Conservation (phyloP, 2,113 vertebrate species). For the Chionis minor region DNA sequence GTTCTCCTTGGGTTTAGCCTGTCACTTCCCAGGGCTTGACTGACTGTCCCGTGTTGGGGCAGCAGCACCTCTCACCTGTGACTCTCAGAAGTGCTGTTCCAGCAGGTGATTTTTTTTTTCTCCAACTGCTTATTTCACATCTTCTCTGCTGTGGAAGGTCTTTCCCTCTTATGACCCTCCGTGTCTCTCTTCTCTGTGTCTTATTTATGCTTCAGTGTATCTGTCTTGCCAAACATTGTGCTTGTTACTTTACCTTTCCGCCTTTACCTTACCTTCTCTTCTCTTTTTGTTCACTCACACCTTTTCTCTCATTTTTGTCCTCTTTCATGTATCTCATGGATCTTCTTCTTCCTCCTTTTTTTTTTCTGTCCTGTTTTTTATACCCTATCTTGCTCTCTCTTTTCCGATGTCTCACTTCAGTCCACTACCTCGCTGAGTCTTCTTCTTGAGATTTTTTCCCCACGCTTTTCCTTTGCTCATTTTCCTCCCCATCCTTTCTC, state of each 20-base stretch:
- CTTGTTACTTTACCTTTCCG: neutral
- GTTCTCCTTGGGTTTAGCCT: conserved; percentile 3
- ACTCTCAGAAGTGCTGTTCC: neutral
- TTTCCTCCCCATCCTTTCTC: neutral
- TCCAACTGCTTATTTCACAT: neutral
- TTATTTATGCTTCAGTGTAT: neutral
- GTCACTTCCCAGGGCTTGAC: neutral
- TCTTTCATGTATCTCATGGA: neutral
- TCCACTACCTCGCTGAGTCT: neutral
- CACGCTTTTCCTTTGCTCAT: neutral
- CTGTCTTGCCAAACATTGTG: neutral
- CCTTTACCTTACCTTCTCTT: no score
- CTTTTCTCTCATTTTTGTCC: neutral
- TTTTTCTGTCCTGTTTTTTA: neutral
- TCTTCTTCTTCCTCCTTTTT: neutral
- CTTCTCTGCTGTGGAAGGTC: neutral
- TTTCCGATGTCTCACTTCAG: neutral
- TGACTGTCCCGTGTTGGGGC: neutral
- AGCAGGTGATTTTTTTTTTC: neutral
- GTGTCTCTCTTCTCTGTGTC: neutral
- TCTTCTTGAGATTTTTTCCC: neutral
- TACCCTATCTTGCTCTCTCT: neutral
- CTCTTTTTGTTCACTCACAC: neutral
- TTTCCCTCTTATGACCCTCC: neutral
- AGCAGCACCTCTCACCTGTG: neutral